A percentile compares a stretch with the other conserved stretches of the same genome.
phyloP scores from a whole-genome alignment of 2,113 vertebrate genomes.

The Periophthalmus modestus region DNA sequence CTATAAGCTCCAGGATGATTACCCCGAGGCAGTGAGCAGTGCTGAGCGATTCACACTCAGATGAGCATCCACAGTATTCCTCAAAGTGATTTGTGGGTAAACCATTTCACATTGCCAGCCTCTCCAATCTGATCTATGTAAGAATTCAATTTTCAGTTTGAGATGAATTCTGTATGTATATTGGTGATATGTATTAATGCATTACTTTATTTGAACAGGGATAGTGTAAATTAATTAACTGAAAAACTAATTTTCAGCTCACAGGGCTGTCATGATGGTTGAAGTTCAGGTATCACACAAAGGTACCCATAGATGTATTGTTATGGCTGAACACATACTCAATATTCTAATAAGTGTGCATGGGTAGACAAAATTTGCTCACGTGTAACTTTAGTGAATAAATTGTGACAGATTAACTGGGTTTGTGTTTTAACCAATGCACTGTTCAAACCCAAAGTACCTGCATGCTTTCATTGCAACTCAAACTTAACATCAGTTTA shows the following conservation, averaged over 20 bases:
- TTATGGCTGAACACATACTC: not conserved
- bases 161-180: too few relatives aligned
- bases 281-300: not conserved
- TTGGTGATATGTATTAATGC: too few relatives aligned
- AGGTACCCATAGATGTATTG: not conserved
- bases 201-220: too few relatives aligned
- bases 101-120: not conserved
- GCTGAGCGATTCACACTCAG: not conserved
- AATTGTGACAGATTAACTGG: not conserved
- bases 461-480: not conserved
- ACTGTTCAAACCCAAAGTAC: not conserved
- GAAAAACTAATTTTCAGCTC: not conserved
- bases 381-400: not conserved
- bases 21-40: not conserved
- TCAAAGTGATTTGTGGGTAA: constrained; percentile 5
- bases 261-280: too few relatives aligned
- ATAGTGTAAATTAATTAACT: not conserved
- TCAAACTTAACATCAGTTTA: not conserved
- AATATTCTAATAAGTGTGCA: not conserved
- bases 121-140: not conserved
- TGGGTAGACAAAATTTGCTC: not conserved
- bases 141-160: not conserved
- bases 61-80: not conserved
- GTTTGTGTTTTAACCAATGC: not conserved
- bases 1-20: constrained; percentile 2